Conservation (phyloP, 2,113 vertebrate genomes). For the Orthonyx spaldingii region DNA sequence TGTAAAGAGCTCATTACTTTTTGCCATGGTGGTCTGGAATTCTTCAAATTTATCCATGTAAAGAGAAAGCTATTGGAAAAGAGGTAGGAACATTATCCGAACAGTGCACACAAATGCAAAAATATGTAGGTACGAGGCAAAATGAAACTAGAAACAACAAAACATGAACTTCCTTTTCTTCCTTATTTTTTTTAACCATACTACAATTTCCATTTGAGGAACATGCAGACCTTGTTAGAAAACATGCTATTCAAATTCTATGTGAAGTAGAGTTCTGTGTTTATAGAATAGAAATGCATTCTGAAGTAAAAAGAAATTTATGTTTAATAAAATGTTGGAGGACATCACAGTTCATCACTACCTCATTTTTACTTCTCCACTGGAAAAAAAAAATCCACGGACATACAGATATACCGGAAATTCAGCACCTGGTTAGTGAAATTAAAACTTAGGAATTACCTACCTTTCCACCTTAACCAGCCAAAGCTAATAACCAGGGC, state of each 20-base stretch:
- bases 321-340: background rate
- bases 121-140: background rate
- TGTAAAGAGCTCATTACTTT: constrained; percentile 98
- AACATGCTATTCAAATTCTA: background rate
- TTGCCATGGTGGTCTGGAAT: constrained; percentile 97
- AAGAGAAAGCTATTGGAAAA: constrained; percentile 84
- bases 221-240: background rate
- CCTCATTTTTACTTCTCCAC: background rate
- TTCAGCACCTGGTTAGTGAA: background rate
- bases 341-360: background rate
- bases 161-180: background rate
- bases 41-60: constrained; percentile 99
- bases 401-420: background rate
- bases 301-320: background rate
- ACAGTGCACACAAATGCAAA: background rate
- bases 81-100: background rate
- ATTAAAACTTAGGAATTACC: background rate
- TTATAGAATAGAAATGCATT: background rate
- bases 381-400: background rate
- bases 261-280: background rate
- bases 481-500: background rate
- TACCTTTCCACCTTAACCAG: background rate
- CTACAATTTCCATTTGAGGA: background rate
- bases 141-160: background rate
- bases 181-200: background rate